These are phyloP conservation scores for Dendroctonus ponderosae DNA, from an alignment of 1,140 invertebrate species.

Conservation along the genomic window DNA sequence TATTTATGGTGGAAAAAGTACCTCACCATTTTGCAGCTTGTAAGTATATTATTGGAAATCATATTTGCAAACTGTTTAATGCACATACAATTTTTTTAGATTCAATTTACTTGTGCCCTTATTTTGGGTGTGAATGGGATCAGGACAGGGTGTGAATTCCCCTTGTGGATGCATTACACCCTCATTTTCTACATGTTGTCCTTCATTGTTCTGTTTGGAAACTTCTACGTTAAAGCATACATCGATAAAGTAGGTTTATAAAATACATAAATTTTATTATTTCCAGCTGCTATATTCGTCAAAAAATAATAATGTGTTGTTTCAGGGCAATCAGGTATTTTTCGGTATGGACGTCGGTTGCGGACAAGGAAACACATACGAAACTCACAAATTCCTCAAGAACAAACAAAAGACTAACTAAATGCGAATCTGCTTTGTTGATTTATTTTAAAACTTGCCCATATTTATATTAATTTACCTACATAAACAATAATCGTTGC, in stretches of 20 bases:
- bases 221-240: constrained; percentile 86
- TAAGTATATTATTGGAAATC: constrained; percentile 41
- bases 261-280: no score
- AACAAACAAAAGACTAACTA: no score
- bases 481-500: no score
- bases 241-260: constrained; percentile 66
- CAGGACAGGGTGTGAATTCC: constrained; percentile 80
- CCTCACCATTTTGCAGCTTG: constrained; percentile 79
- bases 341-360: constrained; percentile 48
- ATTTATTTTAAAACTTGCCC: no score
- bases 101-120: constrained; percentile 85
- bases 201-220: constrained; percentile 87
- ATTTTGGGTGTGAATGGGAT: constrained; percentile 82
- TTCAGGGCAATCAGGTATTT: constrained; percentile 46
- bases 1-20: constrained; percentile 96
- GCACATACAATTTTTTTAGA: constrained; percentile 50
- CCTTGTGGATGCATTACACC: constrained; percentile 91
- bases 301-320: constrained; percentile 13
- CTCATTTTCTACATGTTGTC: constrained; percentile 88
- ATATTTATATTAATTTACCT: no score
- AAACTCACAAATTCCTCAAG: constrained; percentile 31
- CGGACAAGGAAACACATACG: constrained; percentile 46
- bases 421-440: no score
- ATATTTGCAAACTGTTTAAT: not conserved
- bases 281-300: no score